Evolutionary conservation across 2,888 invertebrate species (phyloP), one percentile per base, ranked within the genome.

Genomic region (Tetranychus piercei): DNA sequence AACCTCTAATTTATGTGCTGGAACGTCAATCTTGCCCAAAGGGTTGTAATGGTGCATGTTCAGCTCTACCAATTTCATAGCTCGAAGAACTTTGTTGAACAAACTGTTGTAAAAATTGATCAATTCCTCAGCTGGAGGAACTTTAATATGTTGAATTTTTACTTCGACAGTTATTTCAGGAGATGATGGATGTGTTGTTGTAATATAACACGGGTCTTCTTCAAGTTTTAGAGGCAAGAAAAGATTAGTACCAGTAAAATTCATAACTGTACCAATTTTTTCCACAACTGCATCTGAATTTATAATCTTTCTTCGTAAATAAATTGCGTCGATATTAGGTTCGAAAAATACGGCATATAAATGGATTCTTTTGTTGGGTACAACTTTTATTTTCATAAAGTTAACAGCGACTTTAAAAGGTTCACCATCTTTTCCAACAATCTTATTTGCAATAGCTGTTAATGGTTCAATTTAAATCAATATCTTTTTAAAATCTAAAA

Each of bases 81-180:
- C 86, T 76, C 86, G 84, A 91, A 94, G 91, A 0, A 94, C 88
- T 43, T 89, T 86, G 78, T 88, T 88, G 80, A 93, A 88, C 9
- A 92, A 82, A 23, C 90, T 85, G 80, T 92, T 93, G 81, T 90
- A 92, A n/a, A 92, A 85, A 77, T 89, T 88, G 1, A 89, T 83
- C n/a, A 75, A 71, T 72, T 79, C 78, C 1, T 23, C 45, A 8
- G 67, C 66, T 18, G 44, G 67, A 20, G 76, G 87, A 43, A 86
- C 84, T 66, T 86, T 85, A 70, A 88, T 87, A 79, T 85, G 88
- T 75, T 84, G 82, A 23, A 89, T 82, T 81, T 80, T 82, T 67
- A 88, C 81, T 4, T 80, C 81, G 0, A 88, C 84, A 77, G 84
- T 82, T 3, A 83, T 82, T 11, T 85, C 81, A 22, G 11, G 18